Base-by-base conservation (phyloP, 2,797 vertebrate species). In the Gymnodraco acuticeps region DNA sequence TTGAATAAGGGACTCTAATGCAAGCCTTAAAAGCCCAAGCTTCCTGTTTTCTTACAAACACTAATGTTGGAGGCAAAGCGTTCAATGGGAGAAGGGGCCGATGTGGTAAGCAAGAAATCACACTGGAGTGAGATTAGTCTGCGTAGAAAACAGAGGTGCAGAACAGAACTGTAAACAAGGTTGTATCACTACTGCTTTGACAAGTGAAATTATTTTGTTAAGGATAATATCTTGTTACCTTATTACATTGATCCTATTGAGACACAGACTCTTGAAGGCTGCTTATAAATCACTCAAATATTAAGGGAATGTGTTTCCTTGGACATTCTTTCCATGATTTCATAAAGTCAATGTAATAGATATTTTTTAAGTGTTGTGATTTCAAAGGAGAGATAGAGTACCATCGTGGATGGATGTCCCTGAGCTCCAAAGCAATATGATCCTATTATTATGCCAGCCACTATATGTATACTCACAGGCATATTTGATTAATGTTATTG, bases 31-130 rank as follows among this genome's bases (percentile, higher is more conserved):
- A 71, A 61, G 48, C 66, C 42, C 27, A 13, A 64, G 71, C 67
- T 76, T 89, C 81, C 83, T 82, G 74, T 80, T 88, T 87, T 75
- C 59, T 46, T 58, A 78, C 47, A 64, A 72, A 69, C 73, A 52
- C 67, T 69, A 83, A 69, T 72, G 78, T 56, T 38, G 19, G 43
- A 74, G 62, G 19, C 58, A 38, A 65, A 68, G 71, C 2, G 14
- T 10, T 78, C 1, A 58, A 45, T 65, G 51, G 31, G 10, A 58
- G 55, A 77, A 56, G 17, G 43, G 41, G 45, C 58, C 59, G 8
- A 1, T 48, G 46, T 51, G 69, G 72, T 80, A 77, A 48, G 52
- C 52, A 59, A 75, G 63, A 76, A 65, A 52, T 62, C 31, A 31
- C 43, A 33, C 5, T 69, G 62, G 42, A 74, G 60, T 3, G 13